These are phyloP conservation scores for Graptemys geographica DNA, from an alignment of 2,797 vertebrate genomes.

Conservation along the genomic window DNA sequence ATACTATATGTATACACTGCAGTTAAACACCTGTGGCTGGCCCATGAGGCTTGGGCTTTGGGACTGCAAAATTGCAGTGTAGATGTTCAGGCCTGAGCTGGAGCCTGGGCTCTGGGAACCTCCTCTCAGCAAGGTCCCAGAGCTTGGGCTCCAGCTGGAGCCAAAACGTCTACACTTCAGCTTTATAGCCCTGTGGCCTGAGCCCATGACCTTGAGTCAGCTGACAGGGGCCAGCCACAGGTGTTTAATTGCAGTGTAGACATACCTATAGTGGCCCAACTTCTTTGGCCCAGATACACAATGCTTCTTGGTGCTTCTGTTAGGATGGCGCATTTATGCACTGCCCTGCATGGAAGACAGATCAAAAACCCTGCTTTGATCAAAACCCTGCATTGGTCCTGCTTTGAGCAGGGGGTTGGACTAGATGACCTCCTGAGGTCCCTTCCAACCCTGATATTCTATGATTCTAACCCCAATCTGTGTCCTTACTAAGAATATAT, in stretches of 20 bases:
- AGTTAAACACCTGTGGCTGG: not conserved
- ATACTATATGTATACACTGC: not conserved
- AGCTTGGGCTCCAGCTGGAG: not conserved
- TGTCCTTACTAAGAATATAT: not conserved
- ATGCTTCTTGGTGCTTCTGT: not conserved
- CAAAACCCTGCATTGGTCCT: too few species aligned
- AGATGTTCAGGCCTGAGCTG: not conserved
- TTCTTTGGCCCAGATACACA: not conserved
- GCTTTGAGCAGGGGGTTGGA: too few species aligned
- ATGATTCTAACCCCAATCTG: not conserved
- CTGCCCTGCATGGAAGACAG: not conserved
- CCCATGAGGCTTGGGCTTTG: not conserved
- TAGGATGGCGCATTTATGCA: not conserved
- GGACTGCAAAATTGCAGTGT: not conserved
- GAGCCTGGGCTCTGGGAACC: not conserved
- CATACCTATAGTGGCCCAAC: not conserved
- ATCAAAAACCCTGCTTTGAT: not conserved
- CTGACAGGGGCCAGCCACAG: not conserved
- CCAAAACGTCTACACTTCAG: not conserved
- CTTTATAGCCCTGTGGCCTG: not conserved
- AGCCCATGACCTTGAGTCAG: not conserved
- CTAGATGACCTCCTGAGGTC: too few species aligned
- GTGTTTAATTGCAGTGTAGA: not conserved
- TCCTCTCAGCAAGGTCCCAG: not conserved
- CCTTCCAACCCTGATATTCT: too few species aligned